Conservation (phyloP, 23 tunicate genomes). For the Clavelina lepadiformis region DNA sequence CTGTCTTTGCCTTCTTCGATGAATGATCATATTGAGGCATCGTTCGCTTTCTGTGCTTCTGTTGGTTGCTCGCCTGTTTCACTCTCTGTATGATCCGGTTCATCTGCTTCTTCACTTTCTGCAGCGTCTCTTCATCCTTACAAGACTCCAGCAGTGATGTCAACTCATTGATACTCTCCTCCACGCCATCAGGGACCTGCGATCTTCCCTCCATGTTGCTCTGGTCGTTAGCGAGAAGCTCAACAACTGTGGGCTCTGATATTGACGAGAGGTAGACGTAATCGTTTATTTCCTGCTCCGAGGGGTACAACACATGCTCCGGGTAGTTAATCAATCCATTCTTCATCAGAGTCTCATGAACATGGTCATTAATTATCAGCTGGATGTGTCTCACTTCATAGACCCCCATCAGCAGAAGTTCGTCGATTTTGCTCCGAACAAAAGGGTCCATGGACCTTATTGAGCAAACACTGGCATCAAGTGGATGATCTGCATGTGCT, state of each 20-base stretch:
- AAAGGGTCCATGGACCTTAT: slow-evolving; percentile 30
- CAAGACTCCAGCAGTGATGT: slow-evolving; percentile 20
- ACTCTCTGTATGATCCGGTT: slow-evolving; percentile 22
- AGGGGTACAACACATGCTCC: background rate
- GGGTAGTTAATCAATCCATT: background rate
- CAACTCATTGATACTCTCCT: slow-evolving; percentile 28
- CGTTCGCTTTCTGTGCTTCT: too few relatives aligned
- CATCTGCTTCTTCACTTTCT: slow-evolving; percentile 25
- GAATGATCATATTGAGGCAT: too few relatives aligned
- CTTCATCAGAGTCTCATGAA: slow-evolving; percentile 13
- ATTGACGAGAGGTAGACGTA: slow-evolving; percentile 28
- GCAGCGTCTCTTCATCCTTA: slow-evolving; percentile 21
- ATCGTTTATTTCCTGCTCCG: slow-evolving; percentile 43
- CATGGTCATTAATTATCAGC: slow-evolving; percentile 42
- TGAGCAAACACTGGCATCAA: slow-evolving; percentile 4
- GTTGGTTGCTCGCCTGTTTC: background rate
- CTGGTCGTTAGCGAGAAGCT: slow-evolving; percentile 13
- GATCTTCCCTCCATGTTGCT: background rate
- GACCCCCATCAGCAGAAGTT: slow-evolving; percentile 14
- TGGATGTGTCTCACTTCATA: slow-evolving; percentile 44
- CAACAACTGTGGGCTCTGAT: slow-evolving; percentile 6
- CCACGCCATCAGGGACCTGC: background rate
- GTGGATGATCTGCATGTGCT: slow-evolving; percentile 46
- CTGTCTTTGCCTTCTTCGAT: too few relatives aligned
- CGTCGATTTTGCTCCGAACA: slow-evolving; percentile 39